These are phyloP conservation scores for Oenanthe oenanthe DNA, from an alignment of 2,113 vertebrate genomes.

Conservation along the genomic window DNA sequence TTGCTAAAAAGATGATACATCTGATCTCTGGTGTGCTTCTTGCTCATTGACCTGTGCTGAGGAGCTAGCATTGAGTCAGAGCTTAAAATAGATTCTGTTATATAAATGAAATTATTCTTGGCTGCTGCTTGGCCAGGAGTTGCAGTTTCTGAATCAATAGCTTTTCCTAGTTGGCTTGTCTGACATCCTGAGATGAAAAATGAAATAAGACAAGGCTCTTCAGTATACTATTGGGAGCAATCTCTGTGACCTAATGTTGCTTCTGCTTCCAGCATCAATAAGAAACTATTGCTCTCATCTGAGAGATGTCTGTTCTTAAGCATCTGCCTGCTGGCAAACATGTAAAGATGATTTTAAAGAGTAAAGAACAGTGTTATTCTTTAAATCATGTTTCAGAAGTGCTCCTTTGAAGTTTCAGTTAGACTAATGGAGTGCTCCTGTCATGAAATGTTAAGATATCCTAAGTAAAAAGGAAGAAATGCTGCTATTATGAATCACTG, in stretches of 20 bases:
- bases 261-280: not conserved
- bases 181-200: slow-evolving; percentile 39
- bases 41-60: slow-evolving; percentile 4
- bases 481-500: not conserved
- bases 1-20: not conserved
- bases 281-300: not conserved
- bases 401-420: not conserved
- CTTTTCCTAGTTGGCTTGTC: not conserved
- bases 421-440: not conserved
- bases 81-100: slow-evolving; percentile 37
- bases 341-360: not conserved
- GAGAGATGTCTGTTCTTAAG: not conserved
- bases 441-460: not conserved
- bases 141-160: slow-evolving; percentile 28
- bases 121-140: not conserved
- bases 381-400: not conserved
- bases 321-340: not conserved
- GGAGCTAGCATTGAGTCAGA: slow-evolving; percentile 9
- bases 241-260: not conserved
- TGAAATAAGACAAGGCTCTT: not conserved
- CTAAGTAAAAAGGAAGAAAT: not conserved
- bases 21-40: not conserved
- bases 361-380: not conserved
- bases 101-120: slow-evolving; percentile 40
- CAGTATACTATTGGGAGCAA: not conserved